Evolutionary conservation across 2,888 invertebrate genomes (phyloP).

Genomic region (Maniola hyperantus): DNA sequence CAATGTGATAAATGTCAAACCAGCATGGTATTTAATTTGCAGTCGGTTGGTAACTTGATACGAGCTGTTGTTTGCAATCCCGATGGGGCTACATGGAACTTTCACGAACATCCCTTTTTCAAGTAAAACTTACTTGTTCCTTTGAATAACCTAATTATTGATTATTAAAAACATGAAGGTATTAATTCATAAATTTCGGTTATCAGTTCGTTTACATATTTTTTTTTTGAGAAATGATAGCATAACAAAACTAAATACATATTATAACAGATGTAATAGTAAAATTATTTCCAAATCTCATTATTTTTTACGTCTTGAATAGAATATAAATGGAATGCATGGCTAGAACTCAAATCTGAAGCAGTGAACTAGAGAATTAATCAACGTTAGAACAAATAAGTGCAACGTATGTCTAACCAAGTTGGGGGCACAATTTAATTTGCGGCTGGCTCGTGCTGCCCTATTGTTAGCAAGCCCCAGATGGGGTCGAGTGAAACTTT

Average conservation of each 20-base stretch:
- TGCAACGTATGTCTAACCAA: constrained; percentile 18
- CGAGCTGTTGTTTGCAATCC: constrained; percentile 1
- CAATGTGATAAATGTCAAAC: not conserved
- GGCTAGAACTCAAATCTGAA: not conserved
- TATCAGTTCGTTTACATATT: too few relatives aligned
- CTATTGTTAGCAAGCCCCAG: too few relatives aligned
- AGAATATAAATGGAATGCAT: not conserved
- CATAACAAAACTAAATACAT: too few relatives aligned
- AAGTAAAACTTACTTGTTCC: not conserved
- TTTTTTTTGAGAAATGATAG: too few relatives aligned
- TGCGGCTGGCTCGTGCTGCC: constrained; percentile 2
- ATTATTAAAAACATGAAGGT: not conserved
- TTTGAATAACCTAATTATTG: too few relatives aligned
- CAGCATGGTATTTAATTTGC: not conserved
- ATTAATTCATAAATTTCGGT: not conserved
- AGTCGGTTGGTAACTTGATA: not conserved
- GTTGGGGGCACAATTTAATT: constrained; percentile 22
- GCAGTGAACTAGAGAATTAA: not conserved
- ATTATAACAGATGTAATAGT: too few relatives aligned
- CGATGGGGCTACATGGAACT: not conserved
- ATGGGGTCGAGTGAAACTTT: too few relatives aligned
- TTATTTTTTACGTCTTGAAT: not conserved
- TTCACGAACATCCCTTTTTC: not conserved
- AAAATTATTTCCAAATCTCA: too few relatives aligned
- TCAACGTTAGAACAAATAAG: constrained; percentile 11